phyloP scores from a whole-genome alignment of 2,888 invertebrate species.

The Mystacides longicornis region DNA sequence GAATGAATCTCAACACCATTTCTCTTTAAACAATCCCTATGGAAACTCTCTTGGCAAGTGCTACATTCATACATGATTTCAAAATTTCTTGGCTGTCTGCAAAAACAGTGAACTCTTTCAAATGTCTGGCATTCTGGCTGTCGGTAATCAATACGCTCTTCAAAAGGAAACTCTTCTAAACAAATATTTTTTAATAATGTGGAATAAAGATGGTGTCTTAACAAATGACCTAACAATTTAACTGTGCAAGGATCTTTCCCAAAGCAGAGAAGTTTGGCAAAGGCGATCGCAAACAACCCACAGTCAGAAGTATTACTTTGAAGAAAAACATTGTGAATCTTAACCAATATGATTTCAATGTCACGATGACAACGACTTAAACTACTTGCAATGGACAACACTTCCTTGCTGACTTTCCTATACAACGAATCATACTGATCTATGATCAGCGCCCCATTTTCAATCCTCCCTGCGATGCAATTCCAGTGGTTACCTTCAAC shows the following conservation, averaged over 20 bases:
- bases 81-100: not conserved
- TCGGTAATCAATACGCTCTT: not conserved
- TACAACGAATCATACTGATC: constrained; percentile 7
- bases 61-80: not conserved
- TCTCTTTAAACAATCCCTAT: not conserved
- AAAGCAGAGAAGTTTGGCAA: not conserved
- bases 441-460: not conserved
- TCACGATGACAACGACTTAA: not conserved
- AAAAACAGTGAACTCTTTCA: not conserved
- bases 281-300: not conserved
- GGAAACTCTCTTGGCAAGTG: not conserved
- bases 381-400: not conserved
- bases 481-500: not conserved
- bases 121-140: not conserved
- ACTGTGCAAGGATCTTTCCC: not conserved
- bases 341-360: not conserved
- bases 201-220: not conserved
- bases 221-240: not conserved
- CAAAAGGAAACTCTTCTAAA: not conserved
- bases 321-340: not conserved
- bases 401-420: not conserved
- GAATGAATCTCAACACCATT: not conserved
- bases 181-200: not conserved
- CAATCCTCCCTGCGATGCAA: not conserved
- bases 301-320: not conserved